A percentile compares a stretch with the other conserved stretches of the same genome.
phyloP scores from a whole-genome alignment of 2,113 vertebrate species.

The Ranitomeya variabilis region DNA sequence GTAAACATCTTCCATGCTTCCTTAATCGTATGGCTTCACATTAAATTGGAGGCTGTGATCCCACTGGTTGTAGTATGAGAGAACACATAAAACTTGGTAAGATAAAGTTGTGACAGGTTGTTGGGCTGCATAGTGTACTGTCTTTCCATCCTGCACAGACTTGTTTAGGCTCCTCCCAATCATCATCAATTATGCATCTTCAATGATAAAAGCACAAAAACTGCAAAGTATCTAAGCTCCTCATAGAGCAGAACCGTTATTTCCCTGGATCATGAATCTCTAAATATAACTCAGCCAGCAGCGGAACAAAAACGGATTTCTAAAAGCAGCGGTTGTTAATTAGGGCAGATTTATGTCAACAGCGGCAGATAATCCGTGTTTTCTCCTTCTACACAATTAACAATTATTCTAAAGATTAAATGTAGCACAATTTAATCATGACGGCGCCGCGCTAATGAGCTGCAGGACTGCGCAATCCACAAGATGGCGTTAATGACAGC shows the following conservation, averaged over 20 bases:
- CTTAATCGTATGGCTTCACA: no score
- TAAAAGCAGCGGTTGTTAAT: not conserved
- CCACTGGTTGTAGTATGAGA: not conserved
- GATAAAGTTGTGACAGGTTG: no score
- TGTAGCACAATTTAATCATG: constrained; percentile 31
- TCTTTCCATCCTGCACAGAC: no score
- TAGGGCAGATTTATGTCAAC: not conserved
- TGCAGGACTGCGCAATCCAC: not conserved
- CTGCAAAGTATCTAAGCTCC: not conserved
- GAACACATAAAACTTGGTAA: no score
- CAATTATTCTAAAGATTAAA: constrained; percentile 41
- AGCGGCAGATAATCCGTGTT: not conserved
- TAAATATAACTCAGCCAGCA: not conserved
- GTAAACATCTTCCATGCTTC: no score
- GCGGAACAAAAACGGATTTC: not conserved
- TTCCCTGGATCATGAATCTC: not conserved
- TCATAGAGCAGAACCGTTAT: not conserved
- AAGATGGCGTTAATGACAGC: constrained; percentile 3
- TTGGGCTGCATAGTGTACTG: no score
- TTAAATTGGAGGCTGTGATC: not conserved
- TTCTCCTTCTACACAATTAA: constrained; percentile 11
- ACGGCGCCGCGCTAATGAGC: constrained; percentile 28
- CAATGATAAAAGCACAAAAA: not conserved
- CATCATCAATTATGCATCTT: not conserved
- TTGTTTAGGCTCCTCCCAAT: not conserved